These are phyloP conservation scores for Diglossa brunneiventris DNA, from an alignment of 2,113 vertebrate species.

Conservation along the genomic window DNA sequence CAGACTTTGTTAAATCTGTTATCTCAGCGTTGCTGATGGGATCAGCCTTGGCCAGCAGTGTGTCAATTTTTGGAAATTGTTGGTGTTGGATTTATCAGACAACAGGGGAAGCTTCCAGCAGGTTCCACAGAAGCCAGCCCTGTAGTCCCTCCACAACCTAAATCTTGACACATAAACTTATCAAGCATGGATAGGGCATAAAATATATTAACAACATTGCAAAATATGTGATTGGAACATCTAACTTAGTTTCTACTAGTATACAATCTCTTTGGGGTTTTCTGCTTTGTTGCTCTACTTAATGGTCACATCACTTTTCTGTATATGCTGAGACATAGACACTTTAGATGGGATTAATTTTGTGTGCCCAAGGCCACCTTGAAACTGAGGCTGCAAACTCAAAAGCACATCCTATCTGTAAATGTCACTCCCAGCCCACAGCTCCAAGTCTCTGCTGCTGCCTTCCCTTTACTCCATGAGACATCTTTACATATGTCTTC, in stretches of 20 bases:
- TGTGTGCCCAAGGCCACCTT: neutral
- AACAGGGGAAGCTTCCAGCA: neutral
- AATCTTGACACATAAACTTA: neutral
- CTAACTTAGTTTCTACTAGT: neutral
- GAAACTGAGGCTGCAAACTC: neutral
- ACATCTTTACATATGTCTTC: neutral
- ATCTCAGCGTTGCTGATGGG: accelerated
- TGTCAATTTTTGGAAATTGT: accelerated
- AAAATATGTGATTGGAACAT: neutral
- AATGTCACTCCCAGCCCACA: neutral
- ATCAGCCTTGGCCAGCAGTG: neutral
- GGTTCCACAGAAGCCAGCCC: neutral
- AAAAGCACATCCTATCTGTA: neutral
- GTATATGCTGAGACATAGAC: neutral
- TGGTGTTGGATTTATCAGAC: neutral
- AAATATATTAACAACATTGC: neutral
- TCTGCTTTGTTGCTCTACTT: neutral
- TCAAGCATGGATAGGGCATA: neutral
- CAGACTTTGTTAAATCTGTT: neutral
- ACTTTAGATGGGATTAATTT: neutral
- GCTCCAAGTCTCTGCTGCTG: neutral
- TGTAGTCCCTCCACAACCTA: neutral
- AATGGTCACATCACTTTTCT: neutral
- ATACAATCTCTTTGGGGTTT: neutral
- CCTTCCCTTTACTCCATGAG: neutral